Conservation (phyloP, 2,797 vertebrate genomes). For the Parauchenoglanis punctatus region DNA sequence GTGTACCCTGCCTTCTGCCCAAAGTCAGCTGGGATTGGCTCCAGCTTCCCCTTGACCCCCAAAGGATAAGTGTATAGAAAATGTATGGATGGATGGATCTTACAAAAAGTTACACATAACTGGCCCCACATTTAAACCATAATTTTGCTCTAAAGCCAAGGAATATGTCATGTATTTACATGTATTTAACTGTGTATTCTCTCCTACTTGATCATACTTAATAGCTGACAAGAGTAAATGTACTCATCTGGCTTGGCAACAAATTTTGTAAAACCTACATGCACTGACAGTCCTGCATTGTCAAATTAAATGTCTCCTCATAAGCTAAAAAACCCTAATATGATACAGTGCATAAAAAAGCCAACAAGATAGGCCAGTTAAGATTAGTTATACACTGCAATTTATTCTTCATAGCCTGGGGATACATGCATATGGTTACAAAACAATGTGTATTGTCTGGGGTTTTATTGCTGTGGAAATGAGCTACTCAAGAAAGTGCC, state of each 20-base stretch:
- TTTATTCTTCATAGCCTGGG: neutral
- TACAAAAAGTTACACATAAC: neutral
- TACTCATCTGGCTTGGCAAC: neutral
- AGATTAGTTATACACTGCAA: neutral
- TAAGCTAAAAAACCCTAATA: neutral
- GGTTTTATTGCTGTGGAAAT: conserved; percentile 36
- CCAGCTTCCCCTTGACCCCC: too few relatives aligned
- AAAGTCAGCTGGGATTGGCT: too few relatives aligned
- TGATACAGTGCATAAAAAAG: neutral
- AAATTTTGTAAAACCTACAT: neutral
- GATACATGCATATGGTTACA: neutral
- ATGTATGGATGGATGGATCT: too few relatives aligned
- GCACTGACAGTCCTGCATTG: neutral
- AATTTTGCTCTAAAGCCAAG: neutral
- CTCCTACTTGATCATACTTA: neutral
- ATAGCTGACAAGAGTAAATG: neutral
- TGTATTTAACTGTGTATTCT: neutral
- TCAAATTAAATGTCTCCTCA: neutral
- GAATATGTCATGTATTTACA: neutral
- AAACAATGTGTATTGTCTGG: neutral
- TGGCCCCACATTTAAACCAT: neutral
- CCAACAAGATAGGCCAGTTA: neutral
- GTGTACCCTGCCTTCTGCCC: too few relatives aligned
- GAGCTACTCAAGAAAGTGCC: conserved; percentile 6
- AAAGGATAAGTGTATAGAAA: too few relatives aligned